Evolutionary conservation across 2,888 invertebrate genomes (phyloP).

Genomic region (Torymus aiolomorphi): DNA sequence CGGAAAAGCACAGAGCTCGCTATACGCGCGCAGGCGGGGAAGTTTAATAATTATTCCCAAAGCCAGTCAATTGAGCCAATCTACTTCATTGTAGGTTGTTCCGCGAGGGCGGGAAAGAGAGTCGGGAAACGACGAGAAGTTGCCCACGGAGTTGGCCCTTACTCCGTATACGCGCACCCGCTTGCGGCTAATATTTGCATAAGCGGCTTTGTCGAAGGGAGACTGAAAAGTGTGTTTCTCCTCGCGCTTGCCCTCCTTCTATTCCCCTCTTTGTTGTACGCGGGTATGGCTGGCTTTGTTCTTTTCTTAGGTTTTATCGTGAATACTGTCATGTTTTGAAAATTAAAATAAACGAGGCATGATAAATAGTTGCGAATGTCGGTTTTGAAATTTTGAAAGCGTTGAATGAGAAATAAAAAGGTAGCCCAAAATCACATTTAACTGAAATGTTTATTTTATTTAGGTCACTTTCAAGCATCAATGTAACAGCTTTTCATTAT

Average conservation of each 20-base stretch:
- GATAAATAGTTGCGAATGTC: no score
- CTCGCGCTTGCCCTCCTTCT: conserved; percentile 2
- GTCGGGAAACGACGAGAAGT: background rate
- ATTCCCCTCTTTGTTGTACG: background rate
- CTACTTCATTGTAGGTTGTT: conserved; percentile 37
- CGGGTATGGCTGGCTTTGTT: no score
- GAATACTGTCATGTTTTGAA: no score
- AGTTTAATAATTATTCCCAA: conserved; percentile 49
- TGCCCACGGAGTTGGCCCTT: conserved; percentile 3
- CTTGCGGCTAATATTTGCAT: conserved; percentile 55
- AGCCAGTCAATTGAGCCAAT: conserved; percentile 52
- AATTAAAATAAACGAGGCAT: no score
- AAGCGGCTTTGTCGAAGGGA: conserved; percentile 45
- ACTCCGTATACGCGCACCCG: background rate
- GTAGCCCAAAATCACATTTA: no score
- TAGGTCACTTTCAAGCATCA: no score
- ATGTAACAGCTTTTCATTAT: no score
- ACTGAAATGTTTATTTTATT: no score
- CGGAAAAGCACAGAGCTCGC: conserved; percentile 5
- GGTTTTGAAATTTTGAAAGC: no score
- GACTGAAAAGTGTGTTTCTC: conserved; percentile 29
- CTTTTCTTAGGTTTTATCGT: no score
- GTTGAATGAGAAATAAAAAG: no score
- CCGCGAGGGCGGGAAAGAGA: conserved; percentile 7
- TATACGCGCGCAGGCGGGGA: conserved; percentile 15